Base-by-base conservation (phyloP, 2,888 invertebrate species). In the Alloplasta piceator region DNA sequence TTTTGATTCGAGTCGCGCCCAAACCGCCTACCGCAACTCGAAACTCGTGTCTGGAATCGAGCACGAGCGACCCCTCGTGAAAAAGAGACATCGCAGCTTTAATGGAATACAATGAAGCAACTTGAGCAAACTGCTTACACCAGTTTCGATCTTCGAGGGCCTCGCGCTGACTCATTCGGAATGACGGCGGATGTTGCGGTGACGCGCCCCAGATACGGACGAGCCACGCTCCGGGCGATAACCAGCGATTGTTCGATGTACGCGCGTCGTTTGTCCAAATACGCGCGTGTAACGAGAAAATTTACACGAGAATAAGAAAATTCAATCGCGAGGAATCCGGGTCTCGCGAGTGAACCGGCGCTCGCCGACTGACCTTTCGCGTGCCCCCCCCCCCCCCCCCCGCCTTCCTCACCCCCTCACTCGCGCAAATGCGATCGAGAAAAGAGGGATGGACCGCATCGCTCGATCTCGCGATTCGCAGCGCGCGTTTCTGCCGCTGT, bases 361-460 rank as follows among this genome's bases (percentile, higher is more conserved):
- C 50, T 58, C 56, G 56, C 48, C 66, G 26, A 71, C 70, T 83
- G 82, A 83, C 83, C 83, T 83, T 83, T 83, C 73, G 76, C 83
- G 80, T 72, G 83, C 80, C 4, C 14, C 12, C 14, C 50, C 50
- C 68, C 82, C 3, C 3, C 26, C 80, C 4, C 14, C 12, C 14
- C 50, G 5, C 68, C 82, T 26, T 26, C 26, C 26, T 26, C n/a
- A n/a, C 26, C 26, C 26, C 26, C 26, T 26, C 26, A 3, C 26
- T 26, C 26, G 1, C 82, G 79, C 60, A 58, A 78, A 72, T 66
- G 70, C 76, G 77, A 75, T 82, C 74, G 71, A 80, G 80, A 78
- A 80, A 78, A 82, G 81, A 80, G 81, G 79, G 83, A 82, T 80
- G 82, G 78, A 80, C 80, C 78, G 79, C 72, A 82, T 82, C 50